These are phyloP conservation scores for Scaptomyza caliginosa DNA, from an alignment of 2,888 invertebrate species.

Conservation along the genomic window DNA sequence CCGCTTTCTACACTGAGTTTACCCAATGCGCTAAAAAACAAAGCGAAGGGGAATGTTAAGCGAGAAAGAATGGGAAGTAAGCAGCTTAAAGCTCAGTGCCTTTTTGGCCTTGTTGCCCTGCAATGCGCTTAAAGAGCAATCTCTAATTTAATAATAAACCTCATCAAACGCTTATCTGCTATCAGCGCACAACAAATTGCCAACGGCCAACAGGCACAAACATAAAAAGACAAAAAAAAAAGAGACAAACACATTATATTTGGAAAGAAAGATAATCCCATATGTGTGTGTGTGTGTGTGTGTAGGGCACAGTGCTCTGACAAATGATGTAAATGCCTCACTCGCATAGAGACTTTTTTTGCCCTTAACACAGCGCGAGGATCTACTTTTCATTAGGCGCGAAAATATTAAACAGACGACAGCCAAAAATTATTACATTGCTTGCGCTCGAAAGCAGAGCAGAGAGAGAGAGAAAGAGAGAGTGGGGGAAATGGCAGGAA, in stretches of 20 bases:
- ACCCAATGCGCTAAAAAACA: constrained; percentile 5
- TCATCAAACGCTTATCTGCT: constrained; percentile 78
- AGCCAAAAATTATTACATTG: constrained; percentile 61
- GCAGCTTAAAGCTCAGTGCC: constrained; percentile 53
- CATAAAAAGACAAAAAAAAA: constrained; percentile 29
- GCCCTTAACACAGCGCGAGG: constrained; percentile 6
- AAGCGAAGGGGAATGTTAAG: neutral
- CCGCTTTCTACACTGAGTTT: constrained; percentile 57
- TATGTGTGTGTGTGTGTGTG: constrained; percentile 24
- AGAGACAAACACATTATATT: neutral
- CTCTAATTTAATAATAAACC: constrained; percentile 72
- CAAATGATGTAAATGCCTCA: constrained; percentile 65
- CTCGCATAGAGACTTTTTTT: constrained; percentile 8
- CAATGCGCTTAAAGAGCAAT: constrained; percentile 26
- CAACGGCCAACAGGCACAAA: constrained; percentile 47
- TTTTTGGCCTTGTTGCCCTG: constrained; percentile 24
- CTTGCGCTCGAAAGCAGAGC: neutral
- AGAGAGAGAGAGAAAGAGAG: neutral
- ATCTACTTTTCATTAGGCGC: constrained; percentile 76
- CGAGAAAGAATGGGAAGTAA: constrained; percentile 33
- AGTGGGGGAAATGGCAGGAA: constrained; percentile 1
- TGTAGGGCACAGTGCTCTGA: constrained; percentile 46
- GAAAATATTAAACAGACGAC: constrained; percentile 75
- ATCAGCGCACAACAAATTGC: constrained; percentile 75
- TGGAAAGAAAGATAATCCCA: constrained; percentile 59